A percentile compares a stretch with the other conserved stretches of the same genome.
phyloP scores from a whole-genome alignment of 1,140 invertebrate genomes.

The Sipha flava region DNA sequence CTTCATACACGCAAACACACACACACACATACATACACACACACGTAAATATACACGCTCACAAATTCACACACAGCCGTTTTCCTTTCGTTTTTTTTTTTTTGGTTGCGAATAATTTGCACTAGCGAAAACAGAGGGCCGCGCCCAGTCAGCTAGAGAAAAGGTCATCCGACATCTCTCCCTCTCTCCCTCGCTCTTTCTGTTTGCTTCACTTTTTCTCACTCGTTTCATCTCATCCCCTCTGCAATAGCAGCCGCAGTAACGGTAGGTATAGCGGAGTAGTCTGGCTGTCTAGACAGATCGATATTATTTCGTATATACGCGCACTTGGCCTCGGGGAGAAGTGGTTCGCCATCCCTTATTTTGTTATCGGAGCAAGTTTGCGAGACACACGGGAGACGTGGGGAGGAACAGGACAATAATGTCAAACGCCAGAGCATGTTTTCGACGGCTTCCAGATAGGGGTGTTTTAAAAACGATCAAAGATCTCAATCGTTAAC shows the following conservation, averaged over 20 bases:
- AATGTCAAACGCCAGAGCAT: not conserved
- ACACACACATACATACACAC: too few species aligned
- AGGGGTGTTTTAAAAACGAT: not conserved
- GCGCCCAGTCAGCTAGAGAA: not conserved
- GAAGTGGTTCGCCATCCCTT: not conserved
- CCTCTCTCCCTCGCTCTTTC: not conserved
- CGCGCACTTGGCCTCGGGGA: not conserved
- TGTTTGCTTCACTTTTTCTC: not conserved
- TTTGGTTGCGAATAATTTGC: not conserved
- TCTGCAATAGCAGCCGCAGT: not conserved
- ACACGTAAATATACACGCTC: not conserved
- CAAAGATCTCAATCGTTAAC: not conserved
- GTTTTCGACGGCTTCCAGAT: not conserved
- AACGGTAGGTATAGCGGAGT: not conserved
- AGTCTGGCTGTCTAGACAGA: slow-evolving; percentile 27
- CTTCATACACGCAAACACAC: not conserved
- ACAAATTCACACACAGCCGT: not conserved
- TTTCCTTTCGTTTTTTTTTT: not conserved
- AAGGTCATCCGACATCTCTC: not conserved
- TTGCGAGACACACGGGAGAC: not conserved
- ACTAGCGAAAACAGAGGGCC: not conserved
- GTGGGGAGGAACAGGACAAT: not conserved
- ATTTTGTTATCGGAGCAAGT: not conserved
- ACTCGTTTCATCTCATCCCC: not conserved
- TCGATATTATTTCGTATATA: slow-evolving; percentile 15